Base-by-base conservation (phyloP, 2,113 vertebrate species). In the human (Homo sapiens) region DNA sequence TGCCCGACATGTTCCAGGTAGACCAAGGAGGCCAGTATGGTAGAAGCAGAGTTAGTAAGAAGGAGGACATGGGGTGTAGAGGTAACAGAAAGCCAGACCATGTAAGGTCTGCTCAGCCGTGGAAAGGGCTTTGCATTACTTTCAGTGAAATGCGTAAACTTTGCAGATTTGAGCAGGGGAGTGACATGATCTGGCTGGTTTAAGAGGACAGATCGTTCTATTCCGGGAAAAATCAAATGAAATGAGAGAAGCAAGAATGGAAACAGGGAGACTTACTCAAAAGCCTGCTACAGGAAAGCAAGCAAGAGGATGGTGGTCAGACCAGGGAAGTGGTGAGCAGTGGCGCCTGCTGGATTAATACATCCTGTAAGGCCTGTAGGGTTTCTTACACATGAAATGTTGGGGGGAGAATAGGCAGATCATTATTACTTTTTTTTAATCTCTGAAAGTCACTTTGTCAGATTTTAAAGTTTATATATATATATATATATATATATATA, bases 61-160 rank as follows among this genome's bases (percentile, higher is more conserved):
- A 78, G 2, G 4, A 30, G 4, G 27, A 38, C 9, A 30, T 17
- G 0, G 20, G 1, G 14, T 3, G 0, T 38, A 40, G 89, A 23
- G 27, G 35, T 14, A 5, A 66, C 14, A 68, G 23, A n/a, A 38
- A 79, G 30, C 45, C 59, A 52, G 23, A 30, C 52, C 10, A 10
- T 38, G 14, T 16, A 20, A 66, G 16, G 12, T 25, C 18, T 38
- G 23, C 14, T 52, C 23, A 52, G 12, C 23, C 1, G 38, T 12
- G 16, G 66, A 32, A 78, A 30, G 43, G 22, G 32, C 32, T 50
- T 32, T 22, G 76, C 14, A 9, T 45, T 90, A 4, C 35, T 18
- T 68, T 30, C 43, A 68, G 61, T 38, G 57, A 7, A 17, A 48
- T 64, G 32, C 8, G 1, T 30, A 48, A 73, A 18, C 23, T 78